Base-by-base conservation (phyloP, 2,797 vertebrate species). In the Poliocrania exsul region DNA sequence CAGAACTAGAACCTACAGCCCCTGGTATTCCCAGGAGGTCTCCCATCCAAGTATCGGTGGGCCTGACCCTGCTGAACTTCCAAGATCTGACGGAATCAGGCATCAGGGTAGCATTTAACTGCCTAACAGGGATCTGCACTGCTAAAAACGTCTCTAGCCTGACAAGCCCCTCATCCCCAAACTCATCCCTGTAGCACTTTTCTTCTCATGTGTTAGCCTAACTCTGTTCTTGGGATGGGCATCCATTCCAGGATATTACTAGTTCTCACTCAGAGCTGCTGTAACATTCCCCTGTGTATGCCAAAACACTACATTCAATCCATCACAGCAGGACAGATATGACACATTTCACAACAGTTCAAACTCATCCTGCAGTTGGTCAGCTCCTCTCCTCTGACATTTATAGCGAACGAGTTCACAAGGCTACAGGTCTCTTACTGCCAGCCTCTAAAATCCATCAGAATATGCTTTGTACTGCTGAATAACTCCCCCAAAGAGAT, bases 301-400 rank as follows among this genome's bases (percentile, higher is more conserved):
- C 70, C 50, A 37, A 75, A 67, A 19, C 33, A 53, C 31, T 7
- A 0, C 4, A 3, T 50, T 44, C 25, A 35, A 18, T 44, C 8
- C 11, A 21, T 23, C 26, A 28, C 44, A 29, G 40, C 51, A 46
- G 35, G 18, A 38, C 21, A 33, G 2, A 0, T 16, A 23, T 26
- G 35, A 58, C 28, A 38, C 24, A 4, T 65, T 69, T 44, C 65
- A 21, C 25, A 21, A 23, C 25, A 33, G 50, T 35, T 88, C 46
- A 51, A 29, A 42, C 25, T 69, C 56, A 28, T 13, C 38, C 18
- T 33, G 12, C 3, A 0, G 2, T 31, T 2, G 0, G 13, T 21
- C 69, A 67, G n/a, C 33, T 44, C 19, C 20, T 67, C 23, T 74
- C 53, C 47, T 49, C 8, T 4, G 16, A 10, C 24, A 10, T 42